These are phyloP conservation scores for Pseudois nayaur DNA, from an alignment of 2,113 vertebrate genomes.

Conservation along the genomic window DNA sequence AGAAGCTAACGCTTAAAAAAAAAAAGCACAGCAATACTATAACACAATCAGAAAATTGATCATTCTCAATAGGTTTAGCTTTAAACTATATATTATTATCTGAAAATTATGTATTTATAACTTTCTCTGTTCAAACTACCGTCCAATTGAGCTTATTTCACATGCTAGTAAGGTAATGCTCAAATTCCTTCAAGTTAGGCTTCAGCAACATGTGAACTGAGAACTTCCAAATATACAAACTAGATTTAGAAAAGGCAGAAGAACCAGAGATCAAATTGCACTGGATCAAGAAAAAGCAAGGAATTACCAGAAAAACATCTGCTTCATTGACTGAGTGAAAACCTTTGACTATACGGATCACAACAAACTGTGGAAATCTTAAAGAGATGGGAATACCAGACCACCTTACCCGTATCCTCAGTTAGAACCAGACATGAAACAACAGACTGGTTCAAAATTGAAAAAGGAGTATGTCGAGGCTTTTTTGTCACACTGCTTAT, in stretches of 20 bases:
- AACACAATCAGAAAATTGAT: not conserved
- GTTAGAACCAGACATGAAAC: not conserved
- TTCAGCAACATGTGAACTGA: not conserved
- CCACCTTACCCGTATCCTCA: not conserved
- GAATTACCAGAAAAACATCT: not conserved
- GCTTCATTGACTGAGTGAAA: not conserved
- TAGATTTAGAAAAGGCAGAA: not conserved
- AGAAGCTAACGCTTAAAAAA: not conserved
- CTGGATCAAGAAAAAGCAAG: not conserved
- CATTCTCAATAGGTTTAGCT: not conserved
- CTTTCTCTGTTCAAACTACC: not conserved
- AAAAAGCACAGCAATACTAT: not conserved
- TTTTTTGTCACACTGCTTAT: not conserved
- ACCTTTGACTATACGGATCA: not conserved
- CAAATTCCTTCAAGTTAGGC: not conserved
- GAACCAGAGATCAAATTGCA: not conserved
- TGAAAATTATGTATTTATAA: conserved; percentile 16
- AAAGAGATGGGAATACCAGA: not conserved
- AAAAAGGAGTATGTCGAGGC: not conserved
- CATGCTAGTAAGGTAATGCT: not conserved
- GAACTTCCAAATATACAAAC: not conserved
- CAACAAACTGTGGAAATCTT: not conserved
- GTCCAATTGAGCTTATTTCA: not conserved
- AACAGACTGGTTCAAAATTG: not conserved
- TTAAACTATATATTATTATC: conserved; percentile 23